Evolutionary conservation across 2,888 invertebrate species (phyloP), one percentile per base, ranked within the genome.

Genomic region (Galerucella calmariensis): DNA sequence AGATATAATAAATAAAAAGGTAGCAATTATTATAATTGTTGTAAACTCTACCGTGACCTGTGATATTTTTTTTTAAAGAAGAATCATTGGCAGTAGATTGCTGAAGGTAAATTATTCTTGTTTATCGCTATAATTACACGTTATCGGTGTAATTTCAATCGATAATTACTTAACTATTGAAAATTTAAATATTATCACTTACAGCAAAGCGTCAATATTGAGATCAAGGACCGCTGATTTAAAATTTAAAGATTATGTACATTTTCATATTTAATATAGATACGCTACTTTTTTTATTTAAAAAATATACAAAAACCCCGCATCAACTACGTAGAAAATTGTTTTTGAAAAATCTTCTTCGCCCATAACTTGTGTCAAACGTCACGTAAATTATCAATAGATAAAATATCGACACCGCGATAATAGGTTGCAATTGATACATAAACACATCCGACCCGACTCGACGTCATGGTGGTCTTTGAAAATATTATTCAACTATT

Each of bases 21-120:
- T 59, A 16, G 58, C 35, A 61, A 61, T 61, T 61, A 61, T 61
- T 61, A 8, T 61, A 61, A 61, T 61, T 27, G 12, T 14, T 12
- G 27, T 61, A 61, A 61, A 35, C 12, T 61, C 35, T n/a, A 61
- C 61, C 61, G n/a, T 61, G 61, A 61, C 61, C 61, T 61, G 35
- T 12, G 14, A 14, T 59, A 14, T 61, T 61, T 27, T 56, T 56
- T 56, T 56, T 9, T 10, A 56, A 14, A 41, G 35, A 35, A 61
- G 35, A 61, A 35, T 12, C 61, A 35, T 61, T 61, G 61, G 35
- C 61, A 61, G 27, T 61, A 35, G 61, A 35, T 61, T 27, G 61
- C 35, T 16, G 16, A 56, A 16, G 35, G n/a, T 35, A 27, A 61
- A 61, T 61, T 27, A 61, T 61, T 61, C 27, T 35, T 35, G n/a